These are phyloP conservation scores for Plagiodera versicolora DNA, from an alignment of 2,888 invertebrate genomes.

Conservation along the genomic window DNA sequence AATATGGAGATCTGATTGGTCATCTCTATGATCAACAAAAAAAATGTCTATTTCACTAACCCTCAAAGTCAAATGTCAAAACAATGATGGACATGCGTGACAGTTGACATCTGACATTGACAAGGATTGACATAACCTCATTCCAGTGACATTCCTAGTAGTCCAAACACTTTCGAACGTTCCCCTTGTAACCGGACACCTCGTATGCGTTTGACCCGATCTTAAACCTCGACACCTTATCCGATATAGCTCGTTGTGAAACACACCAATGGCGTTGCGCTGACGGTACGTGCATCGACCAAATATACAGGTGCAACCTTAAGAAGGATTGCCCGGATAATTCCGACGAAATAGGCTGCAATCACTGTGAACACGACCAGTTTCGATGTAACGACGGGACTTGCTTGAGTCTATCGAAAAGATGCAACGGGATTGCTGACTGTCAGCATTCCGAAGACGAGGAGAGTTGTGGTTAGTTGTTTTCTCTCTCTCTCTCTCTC, in stretches of 20 bases:
- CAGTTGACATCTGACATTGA: no score
- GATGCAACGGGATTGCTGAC: conserved; percentile 58
- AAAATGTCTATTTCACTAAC: no score
- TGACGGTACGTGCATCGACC: conserved; percentile 59
- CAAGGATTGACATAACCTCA: no score
- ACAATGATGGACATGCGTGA: no score
- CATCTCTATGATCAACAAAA: no score
- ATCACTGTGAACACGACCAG: conserved; percentile 58
- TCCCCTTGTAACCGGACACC: no score
- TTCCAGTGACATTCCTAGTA: no score
- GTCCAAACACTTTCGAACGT: no score
- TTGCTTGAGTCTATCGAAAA: conserved; percentile 56
- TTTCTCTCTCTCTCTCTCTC: conserved; percentile 12
- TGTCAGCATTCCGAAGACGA: conserved; percentile 64
- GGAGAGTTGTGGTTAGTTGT: conserved; percentile 56
- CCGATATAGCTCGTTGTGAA: conserved; percentile 22
- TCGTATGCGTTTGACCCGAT: no score
- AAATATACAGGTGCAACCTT: conserved; percentile 57
- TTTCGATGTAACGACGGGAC: conserved; percentile 62
- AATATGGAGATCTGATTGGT: no score
- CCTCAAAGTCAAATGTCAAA: no score
- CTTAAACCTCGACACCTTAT: neutral
- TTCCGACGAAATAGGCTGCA: conserved; percentile 78
- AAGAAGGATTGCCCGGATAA: conserved; percentile 76
- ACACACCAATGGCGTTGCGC: conserved; percentile 60